Evolutionary conservation across 2,113 vertebrate species (phyloP), one percentile per base, ranked within the genome.

Genomic region (Cyprinodon brontotheroides): DNA sequence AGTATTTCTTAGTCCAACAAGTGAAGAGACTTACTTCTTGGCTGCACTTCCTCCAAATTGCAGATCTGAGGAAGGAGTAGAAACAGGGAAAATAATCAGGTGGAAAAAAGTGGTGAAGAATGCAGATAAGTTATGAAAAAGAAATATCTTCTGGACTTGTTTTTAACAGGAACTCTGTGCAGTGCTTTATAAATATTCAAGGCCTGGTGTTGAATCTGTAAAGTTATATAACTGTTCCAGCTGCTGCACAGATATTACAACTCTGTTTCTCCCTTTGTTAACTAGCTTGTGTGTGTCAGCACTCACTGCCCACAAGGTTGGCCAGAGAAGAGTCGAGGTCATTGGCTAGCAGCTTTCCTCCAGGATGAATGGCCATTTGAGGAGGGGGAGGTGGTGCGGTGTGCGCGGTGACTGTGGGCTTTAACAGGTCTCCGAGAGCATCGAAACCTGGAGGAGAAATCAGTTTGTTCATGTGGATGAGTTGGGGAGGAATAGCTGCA

Each of bases 251-350:
- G 29, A 50, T 53, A 17, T 4, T 37, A 22, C 39, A 17, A 36
- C 57, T 37, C n/a, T 4, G 65, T 36, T 43, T 22, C 0, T 50
- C n/a, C 36, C 17, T 50, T 41, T 43, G 66, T 3, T 9, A 38
- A 74, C 45, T 66, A 61, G 20, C 61, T 68, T n/a, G 38, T 61
- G 47, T 48, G 43, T 15, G 57, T 59, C 3, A 61, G 66, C 68
- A 95, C 94, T 95, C 93, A 98, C 96, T 97, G 95, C 95, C 95
- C 70, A 97, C 94, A 53, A 97, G 93, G 88, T 95, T 96, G 79
- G 95, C 94, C 88, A 97, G 93, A 74, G 96, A 97, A 15, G 94
- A 94, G 89, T 97, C 95, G 0, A 96, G 95, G 88, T 96, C 95
- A 36, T 93, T 95, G 88, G 94, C 95, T 74, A 95, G 84, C 81